phyloP scores from a whole-genome alignment of 2,797 vertebrate species.

The Lacerta bilineata region DNA sequence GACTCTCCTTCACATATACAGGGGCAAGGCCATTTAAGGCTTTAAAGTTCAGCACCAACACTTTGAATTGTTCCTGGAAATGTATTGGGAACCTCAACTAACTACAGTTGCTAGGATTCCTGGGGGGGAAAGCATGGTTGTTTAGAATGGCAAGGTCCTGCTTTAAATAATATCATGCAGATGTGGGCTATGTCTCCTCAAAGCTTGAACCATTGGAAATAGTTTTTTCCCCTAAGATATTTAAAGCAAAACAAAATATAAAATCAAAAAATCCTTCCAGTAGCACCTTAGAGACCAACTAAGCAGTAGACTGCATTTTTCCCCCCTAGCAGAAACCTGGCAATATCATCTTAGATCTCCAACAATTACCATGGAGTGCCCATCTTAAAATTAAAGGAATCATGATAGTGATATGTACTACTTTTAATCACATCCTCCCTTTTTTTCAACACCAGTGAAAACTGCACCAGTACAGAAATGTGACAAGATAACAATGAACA shows the following conservation, averaged over 20 bases:
- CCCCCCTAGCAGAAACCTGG: neutral
- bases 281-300: too few species aligned
- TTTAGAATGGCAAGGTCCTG: too few species aligned
- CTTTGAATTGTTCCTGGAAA: too few species aligned
- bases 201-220: neutral
- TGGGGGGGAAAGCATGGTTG: too few species aligned
- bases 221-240: neutral
- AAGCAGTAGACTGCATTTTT: neutral
- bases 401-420: neutral
- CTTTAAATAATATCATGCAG: too few species aligned
- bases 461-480: neutral
- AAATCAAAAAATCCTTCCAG: too few species aligned
- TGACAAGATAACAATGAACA: conserved; percentile 13
- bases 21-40: too few species aligned
- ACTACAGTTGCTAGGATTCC: too few species aligned
- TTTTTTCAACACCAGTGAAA: conserved; percentile 22
- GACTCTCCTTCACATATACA: too few species aligned
- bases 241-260: neutral
- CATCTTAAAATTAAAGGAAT: conserved; percentile 32
- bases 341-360: conserved; percentile 2
- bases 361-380: neutral
- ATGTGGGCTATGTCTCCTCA: neutral
- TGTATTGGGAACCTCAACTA: too few species aligned
- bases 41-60: too few species aligned
- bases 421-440: conserved; percentile 6